Base-by-base conservation (phyloP, 37 sponge, comb jelly and placozoan species). In the Mnemiopsis leidyi region DNA sequence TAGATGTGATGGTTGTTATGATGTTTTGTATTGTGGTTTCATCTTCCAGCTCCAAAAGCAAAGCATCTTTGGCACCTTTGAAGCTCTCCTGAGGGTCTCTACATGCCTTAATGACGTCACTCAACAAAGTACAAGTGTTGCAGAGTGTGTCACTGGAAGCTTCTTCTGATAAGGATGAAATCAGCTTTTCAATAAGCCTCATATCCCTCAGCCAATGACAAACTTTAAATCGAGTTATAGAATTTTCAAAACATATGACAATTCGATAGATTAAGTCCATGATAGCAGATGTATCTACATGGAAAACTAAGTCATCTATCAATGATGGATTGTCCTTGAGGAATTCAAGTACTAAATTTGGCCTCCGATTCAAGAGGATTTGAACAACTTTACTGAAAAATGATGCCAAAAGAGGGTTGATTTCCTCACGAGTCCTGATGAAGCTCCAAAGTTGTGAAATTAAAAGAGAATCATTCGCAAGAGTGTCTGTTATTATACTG, bases 301-400 rank as follows among this genome's bases (percentile, higher is more conserved):
- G 90, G 36, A 85, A 85, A 23, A 85, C 48, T 85, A 85, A 40
- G 35, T 85, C 90, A 85, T 85, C 90, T 3, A 85, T 40, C 24
- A 85, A 25, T 26, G 90, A 85, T 23, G 90, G 40, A 25, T 85
- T 39, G 90, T 85, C 90, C 26, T 85, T 85, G 2, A 85, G 39
- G 35, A 85, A 85, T n/a, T 28, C 90, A 39, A 85, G 48, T 2
- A 85, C 29, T 3, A 85, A 35, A 40, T 85, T 85, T 16, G 90
- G 90, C 30, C 61, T 38, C 7, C 61, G 90, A 40, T 85, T 85
- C 35, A 85, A 85, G 1, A 85, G 90, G 36, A 38, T 40, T 26
- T 85, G 90, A 40, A 85, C 90, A 40, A 85, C 90, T 38, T 38
- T 85, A 39, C 90, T 85, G 61, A 85, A 85, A 85, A 85, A 85